Percentiles rank a stretch among this genome's conserved stretches.
Conservation (phyloP, 2,113 vertebrate genomes). For the Lamprotornis superbus region DNA sequence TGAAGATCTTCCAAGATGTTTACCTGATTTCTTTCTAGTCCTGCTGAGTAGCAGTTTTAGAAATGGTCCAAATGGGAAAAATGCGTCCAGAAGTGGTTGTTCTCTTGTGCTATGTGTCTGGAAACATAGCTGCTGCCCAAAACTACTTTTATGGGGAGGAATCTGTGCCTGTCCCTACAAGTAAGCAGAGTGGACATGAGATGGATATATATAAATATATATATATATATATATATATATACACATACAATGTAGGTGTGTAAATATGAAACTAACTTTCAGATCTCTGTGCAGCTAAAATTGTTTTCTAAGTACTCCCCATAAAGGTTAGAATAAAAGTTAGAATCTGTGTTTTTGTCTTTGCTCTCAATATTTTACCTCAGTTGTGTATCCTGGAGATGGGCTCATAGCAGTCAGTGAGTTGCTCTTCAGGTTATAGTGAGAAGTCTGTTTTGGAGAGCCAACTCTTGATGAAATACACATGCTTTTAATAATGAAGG, state of each 20-base stretch:
- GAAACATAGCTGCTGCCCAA: neutral
- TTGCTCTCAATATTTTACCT: neutral
- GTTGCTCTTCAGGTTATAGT: neutral
- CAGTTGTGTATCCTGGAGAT: fast-evolving
- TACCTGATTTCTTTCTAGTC: neutral
- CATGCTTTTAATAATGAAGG: neutral
- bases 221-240: neutral
- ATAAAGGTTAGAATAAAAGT: neutral
- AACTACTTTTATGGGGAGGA: neutral
- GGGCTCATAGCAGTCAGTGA: neutral
- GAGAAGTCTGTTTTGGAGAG: neutral
- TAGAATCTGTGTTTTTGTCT: neutral
- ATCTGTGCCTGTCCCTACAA: neutral
- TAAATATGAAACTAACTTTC: neutral
- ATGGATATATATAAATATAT: neutral
- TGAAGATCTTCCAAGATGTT: neutral
- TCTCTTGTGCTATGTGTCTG: neutral
- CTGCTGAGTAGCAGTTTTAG: neutral
- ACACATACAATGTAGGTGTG: neutral
- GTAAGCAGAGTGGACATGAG: neutral
- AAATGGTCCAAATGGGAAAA: neutral
- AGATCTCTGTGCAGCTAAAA: neutral
- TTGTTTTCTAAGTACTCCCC: neutral
- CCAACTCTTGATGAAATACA: neutral
- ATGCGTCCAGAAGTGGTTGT: neutral